These are phyloP conservation scores for Anagrus nilaparvatae DNA, from an alignment of 1,140 invertebrate species.

Conservation along the genomic window DNA sequence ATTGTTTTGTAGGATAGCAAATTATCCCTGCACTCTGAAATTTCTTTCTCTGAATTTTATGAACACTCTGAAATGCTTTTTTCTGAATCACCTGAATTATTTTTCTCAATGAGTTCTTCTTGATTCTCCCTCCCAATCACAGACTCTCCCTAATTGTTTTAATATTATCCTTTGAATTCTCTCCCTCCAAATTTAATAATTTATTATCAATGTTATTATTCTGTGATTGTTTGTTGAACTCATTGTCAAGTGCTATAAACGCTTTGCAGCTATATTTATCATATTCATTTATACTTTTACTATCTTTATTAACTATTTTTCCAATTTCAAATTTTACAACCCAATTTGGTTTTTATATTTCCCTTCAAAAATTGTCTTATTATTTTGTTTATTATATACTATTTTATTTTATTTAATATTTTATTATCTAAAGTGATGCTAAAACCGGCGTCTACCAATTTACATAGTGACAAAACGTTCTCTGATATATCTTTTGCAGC, in stretches of 20 bases:
- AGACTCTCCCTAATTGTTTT: conserved; percentile 7
- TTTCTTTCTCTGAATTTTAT: too few relatives aligned
- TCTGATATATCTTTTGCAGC: conserved; percentile 16
- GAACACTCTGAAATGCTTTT: too few relatives aligned
- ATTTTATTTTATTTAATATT: too few relatives aligned
- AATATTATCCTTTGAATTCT: conserved; percentile 1
- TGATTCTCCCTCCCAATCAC: conserved; percentile 18
- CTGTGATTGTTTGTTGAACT: conserved; percentile 12
- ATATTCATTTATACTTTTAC: too few relatives aligned
- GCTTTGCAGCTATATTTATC: too few relatives aligned
- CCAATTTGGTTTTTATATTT: conserved; percentile 17
- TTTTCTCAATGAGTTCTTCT: conserved; percentile 8
- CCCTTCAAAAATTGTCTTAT: conserved; percentile 14
- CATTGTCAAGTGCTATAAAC: too few relatives aligned
- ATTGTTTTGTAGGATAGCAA: too few relatives aligned
- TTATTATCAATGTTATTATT: conserved; percentile 9
- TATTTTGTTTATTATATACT: conserved; percentile 10
- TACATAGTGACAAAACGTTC: conserved; percentile 13
- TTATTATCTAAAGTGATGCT: conserved; percentile 14
- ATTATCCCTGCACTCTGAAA: too few relatives aligned
- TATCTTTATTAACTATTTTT: conserved; percentile 2
- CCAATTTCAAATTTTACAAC: conserved; percentile 11
- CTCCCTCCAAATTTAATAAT: conserved; percentile 12
- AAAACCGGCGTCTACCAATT: conserved; percentile 14
- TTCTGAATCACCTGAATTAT: too few relatives aligned